These are phyloP conservation scores for Lytechinus pictus DNA, from an alignment of 35 echinoderm and acorn worm species.

Conservation along the genomic window DNA sequence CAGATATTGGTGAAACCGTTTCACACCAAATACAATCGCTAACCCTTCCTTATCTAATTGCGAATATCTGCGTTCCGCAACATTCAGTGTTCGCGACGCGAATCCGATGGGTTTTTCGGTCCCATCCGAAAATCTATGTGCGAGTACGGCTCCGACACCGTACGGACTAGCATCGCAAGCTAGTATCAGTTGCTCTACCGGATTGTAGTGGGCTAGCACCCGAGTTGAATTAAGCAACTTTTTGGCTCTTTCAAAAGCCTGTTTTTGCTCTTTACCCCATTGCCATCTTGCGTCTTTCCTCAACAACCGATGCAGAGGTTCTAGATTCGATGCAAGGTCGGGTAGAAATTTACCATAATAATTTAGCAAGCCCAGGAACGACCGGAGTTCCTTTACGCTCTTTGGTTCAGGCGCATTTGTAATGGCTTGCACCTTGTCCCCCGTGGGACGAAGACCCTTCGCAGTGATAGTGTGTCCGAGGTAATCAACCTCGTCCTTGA, in stretches of 20 bases:
- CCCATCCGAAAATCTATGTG: constrained; percentile 51
- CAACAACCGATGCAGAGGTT: constrained; percentile 51
- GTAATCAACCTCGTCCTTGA: constrained; percentile 46
- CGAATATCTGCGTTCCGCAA: constrained; percentile 61
- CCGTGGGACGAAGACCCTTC: constrained; percentile 49
- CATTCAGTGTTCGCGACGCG: constrained; percentile 50
- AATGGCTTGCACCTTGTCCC: constrained; percentile 72
- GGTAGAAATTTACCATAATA: constrained; percentile 76
- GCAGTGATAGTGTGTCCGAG: constrained; percentile 64
- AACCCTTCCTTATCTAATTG: constrained; percentile 75
- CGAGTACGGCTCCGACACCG: constrained; percentile 60
- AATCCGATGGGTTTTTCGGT: constrained; percentile 57
- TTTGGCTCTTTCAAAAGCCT: constrained; percentile 43
- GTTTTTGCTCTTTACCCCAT: constrained; percentile 15
- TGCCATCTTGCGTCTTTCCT: constrained; percentile 29
- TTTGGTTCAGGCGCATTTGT: constrained; percentile 55
- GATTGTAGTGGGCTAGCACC: constrained; percentile 48
- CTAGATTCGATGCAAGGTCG: constrained; percentile 38
- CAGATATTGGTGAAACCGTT: constrained; percentile 71
- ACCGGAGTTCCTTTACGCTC: constrained; percentile 54
- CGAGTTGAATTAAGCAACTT: constrained; percentile 28
- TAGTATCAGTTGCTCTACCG: constrained; percentile 39
- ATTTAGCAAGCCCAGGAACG: constrained; percentile 62
- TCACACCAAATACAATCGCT: constrained; percentile 64
- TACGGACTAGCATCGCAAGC: constrained; percentile 70